Evolutionary conservation across 2,797 vertebrate genomes (phyloP), one percentile per base, ranked within the genome.

Genomic region (Dipus sagitta): DNA sequence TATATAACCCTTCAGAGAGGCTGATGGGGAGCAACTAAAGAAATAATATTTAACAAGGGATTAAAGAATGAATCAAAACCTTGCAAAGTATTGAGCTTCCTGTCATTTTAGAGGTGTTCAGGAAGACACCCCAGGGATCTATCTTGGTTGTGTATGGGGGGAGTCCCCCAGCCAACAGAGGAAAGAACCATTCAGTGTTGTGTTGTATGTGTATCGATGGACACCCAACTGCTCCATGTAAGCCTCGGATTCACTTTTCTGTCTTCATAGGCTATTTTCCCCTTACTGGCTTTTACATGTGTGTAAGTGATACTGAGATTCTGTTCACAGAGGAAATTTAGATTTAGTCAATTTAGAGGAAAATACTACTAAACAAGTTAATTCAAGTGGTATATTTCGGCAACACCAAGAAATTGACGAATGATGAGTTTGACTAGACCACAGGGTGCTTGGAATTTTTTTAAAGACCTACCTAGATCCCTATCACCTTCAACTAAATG

Each of bases 271-370:
- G 26, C 74, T 28, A 9, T 76, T 88, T 88, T 78, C 18, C 78
- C 28, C 90, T 91, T 67, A 62, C 78, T 87, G 79, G 68, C 32
- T 64, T 85, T 92, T 78, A 71, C 24, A 68, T 74, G 58, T 77
- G 47, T 32, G 47, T 83, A 96, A 81, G 64, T 68, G 64, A 92
- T 68, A 70, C 13, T 78, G 28, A 62, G 89, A 94, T 92, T 64
- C 54, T 34, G 83, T 79, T 76, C 65, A 34, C 34, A 82, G 95
- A 94, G 94, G 38, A 23, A 76, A 58, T 58, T 58, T 58, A 58
- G 54, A 58, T 58, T 68, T 52, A 95, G 14, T 81, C 54, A 23
- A 54, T 79, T 88, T 62, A 76, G 94, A 85, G 64, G 75, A 91
- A 92, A 91, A 92, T 58, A 14, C 54, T 76, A 79, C 6, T 70